phyloP scores from a whole-genome alignment of 2,888 invertebrate species.

The Tridacna crocea region DNA sequence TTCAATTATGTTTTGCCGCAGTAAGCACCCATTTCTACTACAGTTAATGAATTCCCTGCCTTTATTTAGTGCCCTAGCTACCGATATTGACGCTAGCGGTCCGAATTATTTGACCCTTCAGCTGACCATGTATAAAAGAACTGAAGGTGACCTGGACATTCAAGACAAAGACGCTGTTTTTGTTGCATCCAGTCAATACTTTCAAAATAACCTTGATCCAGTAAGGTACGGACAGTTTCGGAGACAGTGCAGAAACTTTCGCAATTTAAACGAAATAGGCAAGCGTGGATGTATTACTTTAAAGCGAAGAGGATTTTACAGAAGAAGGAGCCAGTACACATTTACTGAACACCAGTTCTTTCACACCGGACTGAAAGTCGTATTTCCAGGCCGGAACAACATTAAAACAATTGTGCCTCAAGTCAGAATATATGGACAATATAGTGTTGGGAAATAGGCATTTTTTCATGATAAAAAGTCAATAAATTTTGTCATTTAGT shows the following conservation, averaged over 20 bases:
- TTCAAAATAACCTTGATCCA: conserved; percentile 76
- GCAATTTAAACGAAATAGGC: conserved; percentile 59
- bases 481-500: too few relatives aligned
- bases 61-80: conserved; percentile 71
- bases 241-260: conserved; percentile 61
- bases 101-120: conserved; percentile 75
- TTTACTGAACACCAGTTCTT: conserved; percentile 76
- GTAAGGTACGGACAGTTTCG: conserved; percentile 68
- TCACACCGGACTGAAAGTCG: conserved; percentile 69
- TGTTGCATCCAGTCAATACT: conserved; percentile 75
- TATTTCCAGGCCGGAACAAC: conserved; percentile 58
- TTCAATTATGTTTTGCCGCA: conserved; percentile 74
- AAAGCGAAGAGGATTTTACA: conserved; percentile 59
- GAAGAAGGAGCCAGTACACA: conserved; percentile 55
- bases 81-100: conserved; percentile 76
- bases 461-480: too few relatives aligned
- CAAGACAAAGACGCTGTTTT: conserved; percentile 60
- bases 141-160: conserved; percentile 33
- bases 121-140: conserved; percentile 21
- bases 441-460: not conserved
- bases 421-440: conserved; percentile 51
- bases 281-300: conserved; percentile 70
- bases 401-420: conserved; percentile 63
- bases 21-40: conserved; percentile 76
- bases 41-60: conserved; percentile 70